Evolutionary conservation across 2,888 invertebrate species (phyloP).

Genomic region (Pristionchus japonicus): DNA sequence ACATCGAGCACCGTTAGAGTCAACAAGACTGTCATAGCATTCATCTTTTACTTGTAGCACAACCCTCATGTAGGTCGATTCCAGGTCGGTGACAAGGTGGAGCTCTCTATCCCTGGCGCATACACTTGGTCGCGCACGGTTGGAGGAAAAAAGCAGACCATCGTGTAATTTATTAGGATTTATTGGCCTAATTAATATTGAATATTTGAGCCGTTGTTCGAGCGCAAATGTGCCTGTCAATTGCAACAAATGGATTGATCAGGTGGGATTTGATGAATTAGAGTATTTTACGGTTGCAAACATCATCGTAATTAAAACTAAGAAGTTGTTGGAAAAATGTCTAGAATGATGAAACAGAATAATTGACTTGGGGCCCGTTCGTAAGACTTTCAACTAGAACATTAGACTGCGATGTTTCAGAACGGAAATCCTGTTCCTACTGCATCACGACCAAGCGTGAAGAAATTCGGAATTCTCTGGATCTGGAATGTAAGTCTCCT

Average conservation of each 20-base stretch:
- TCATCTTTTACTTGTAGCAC: too few relatives aligned
- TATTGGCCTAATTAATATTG: too few relatives aligned
- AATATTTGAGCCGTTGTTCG: neutral
- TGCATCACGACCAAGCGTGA: neutral
- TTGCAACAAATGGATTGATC: neutral
- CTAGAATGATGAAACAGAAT: too few relatives aligned
- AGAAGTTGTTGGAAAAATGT: too few relatives aligned
- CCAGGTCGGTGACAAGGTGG: neutral
- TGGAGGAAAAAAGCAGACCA: neutral
- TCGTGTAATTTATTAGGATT: too few relatives aligned
- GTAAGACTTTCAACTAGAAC: neutral
- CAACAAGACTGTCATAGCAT: too few relatives aligned
- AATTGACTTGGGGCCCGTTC: too few relatives aligned
- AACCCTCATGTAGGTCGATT: too few relatives aligned
- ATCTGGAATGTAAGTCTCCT: neutral
- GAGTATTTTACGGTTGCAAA: too few relatives aligned
- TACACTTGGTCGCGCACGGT: neutral
- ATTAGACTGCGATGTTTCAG: neutral
- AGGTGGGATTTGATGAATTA: too few relatives aligned
- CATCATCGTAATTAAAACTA: too few relatives aligned
- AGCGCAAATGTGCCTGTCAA: conserved; percentile 26
- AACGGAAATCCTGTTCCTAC: neutral
- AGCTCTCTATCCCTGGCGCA: neutral
- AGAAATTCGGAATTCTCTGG: neutral
- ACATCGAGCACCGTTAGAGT: too few relatives aligned